Base-by-base conservation (phyloP, 2,797 vertebrate species). In the Urocyon cinereoargenteus region DNA sequence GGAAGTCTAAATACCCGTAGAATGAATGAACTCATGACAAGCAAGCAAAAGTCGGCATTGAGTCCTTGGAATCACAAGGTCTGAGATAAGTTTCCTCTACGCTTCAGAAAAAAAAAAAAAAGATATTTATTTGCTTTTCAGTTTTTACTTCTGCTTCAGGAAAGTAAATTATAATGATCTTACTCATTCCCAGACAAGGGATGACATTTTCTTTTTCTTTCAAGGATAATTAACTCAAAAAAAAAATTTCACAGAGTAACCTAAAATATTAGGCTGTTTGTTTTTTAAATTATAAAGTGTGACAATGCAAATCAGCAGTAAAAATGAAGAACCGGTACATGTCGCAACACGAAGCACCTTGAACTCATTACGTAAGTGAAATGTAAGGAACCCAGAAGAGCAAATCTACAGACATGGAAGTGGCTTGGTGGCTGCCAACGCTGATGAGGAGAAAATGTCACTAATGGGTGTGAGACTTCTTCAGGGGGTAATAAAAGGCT, bases 171-270 rank as follows among this genome's bases (percentile, higher is more conserved):
- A 72, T 53, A 96, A 79, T 55, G 12, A 70, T 61, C 45, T 94
- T 77, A 59, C 11, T 51, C 86, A 92, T 81, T 36, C 11, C n/a
- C 61, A 78, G 36, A 51, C 19, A 94, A 86, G 12, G 24, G 13
- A 55, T 61, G 18, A 90, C 2, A 91, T 31, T 66, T 59, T 51
- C 85, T 88, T 75, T 92, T 62, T 70, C 40, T 51, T 70, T 91
- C 64, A 79, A 86, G 40, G 53, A 21, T 94, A 21, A 77, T 53
- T 94, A 94, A 79, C 66, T n/a, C 11, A 81, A 51, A 85, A 89
- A 11, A 51, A 61, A 51, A 36, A 21, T 40, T 61, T 81, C 51
- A 91, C 45, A 81, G 31, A 77, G 28, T 49, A 34, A 77, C 15
- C 59, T 40, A 64, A 90, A 28, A 72, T 90, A 62, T 55, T 79